Evolutionary conservation across 2,113 vertebrate species (phyloP).

Genomic region (Dromiciops gliroides): DNA sequence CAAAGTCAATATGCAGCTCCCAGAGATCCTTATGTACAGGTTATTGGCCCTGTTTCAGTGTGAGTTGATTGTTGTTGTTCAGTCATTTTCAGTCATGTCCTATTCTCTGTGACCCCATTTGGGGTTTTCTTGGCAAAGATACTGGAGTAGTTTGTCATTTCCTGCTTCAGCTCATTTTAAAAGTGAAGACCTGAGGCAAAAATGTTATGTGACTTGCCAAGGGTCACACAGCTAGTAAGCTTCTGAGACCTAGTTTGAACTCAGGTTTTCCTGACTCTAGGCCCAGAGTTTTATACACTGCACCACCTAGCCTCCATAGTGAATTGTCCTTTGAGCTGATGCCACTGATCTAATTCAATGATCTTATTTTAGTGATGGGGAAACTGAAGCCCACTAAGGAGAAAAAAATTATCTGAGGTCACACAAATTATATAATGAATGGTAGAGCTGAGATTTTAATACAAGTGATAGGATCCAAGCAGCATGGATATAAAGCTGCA

Average conservation of each 20-base stretch:
- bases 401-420: background rate
- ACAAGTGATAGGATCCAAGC: background rate
- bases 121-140: background rate
- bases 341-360: background rate
- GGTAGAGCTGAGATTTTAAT: background rate
- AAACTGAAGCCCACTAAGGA: background rate
- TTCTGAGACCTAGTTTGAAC: background rate
- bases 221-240: no score
- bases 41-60: background rate
- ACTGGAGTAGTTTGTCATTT: background rate
- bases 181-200: background rate
- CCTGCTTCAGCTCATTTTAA: background rate
- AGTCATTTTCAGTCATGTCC: no score
- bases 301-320: no score
- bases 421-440: background rate
- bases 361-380: background rate
- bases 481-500: background rate
- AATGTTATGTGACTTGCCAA: background rate
- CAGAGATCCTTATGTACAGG: background rate
- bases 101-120: background rate
- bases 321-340: background rate
- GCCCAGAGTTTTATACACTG: background rate
- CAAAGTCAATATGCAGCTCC: background rate
- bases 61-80: background rate
- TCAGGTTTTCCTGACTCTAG: background rate